A percentile compares a stretch with the other conserved stretches of the same genome.
Evolutionary conservation across 1,140 invertebrate species (phyloP).

Genomic region (Drosophila rufa): DNA sequence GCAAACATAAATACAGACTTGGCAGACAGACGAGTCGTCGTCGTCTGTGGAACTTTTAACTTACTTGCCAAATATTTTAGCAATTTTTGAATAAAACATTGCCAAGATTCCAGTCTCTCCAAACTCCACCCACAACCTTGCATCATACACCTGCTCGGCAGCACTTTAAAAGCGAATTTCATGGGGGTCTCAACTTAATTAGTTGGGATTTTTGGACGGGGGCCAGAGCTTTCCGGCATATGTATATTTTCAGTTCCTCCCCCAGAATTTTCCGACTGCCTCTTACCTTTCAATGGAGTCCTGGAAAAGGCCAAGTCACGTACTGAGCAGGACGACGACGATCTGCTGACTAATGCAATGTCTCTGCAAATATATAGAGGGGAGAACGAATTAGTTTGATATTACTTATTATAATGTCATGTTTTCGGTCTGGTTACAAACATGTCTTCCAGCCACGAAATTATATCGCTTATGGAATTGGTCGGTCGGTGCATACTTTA

Average conservation of each 20-base stretch:
- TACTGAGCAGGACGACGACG: constrained; percentile 14
- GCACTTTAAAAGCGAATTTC: constrained; percentile 61
- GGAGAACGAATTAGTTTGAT: constrained; percentile 37
- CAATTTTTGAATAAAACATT: constrained; percentile 82
- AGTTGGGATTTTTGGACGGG: constrained; percentile 21
- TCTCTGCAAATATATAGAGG: constrained; percentile 36
- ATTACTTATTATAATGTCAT: constrained; percentile 51
- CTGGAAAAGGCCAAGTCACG: constrained; percentile 46
- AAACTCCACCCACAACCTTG: too few species aligned
- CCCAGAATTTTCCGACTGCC: not conserved
- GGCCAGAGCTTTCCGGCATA: constrained; percentile 1
- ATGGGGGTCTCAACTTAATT: constrained; percentile 48
- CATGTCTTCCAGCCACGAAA: constrained; percentile 27
- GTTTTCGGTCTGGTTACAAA: constrained; percentile 27
- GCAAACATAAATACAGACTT: constrained; percentile 73
- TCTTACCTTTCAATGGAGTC: constrained; percentile 43
- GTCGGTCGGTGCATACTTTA: constrained; percentile 21
- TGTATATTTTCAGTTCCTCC: not conserved
- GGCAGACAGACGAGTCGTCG: constrained; percentile 30
- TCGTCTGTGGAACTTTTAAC: constrained; percentile 72
- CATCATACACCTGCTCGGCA: constrained; percentile 9
- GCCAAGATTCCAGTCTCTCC: constrained; percentile 47
- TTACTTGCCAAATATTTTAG: constrained; percentile 79
- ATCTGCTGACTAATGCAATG: constrained; percentile 52
- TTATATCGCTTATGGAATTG: constrained; percentile 32